phyloP scores from a whole-genome alignment of 2,888 invertebrate genomes.

The Xestia xanthographa region DNA sequence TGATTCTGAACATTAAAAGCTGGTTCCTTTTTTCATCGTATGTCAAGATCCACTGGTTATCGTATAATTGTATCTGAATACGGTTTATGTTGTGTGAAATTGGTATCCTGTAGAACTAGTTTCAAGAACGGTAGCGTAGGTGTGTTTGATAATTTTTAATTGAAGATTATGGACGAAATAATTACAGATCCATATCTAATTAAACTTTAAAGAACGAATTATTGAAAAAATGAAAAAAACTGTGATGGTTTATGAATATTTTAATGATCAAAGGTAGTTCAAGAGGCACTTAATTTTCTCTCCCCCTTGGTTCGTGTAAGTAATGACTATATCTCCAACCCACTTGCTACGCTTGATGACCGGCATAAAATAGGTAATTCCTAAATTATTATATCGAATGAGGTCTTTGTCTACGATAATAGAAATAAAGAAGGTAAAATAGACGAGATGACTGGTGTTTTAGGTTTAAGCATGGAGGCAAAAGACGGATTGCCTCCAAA shows the following conservation, averaged over 20 bases:
- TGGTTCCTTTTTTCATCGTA: not conserved
- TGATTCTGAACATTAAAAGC: not conserved
- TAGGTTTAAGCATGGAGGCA: too few species aligned
- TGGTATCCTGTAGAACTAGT: constrained; percentile 37
- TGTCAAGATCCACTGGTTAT: not conserved
- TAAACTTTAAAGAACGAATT: not conserved
- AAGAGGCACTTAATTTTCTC: constrained; percentile 5
- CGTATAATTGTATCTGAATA: constrained; percentile 10
- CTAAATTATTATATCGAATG: not conserved
- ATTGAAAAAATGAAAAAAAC: not conserved
- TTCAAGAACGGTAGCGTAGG: constrained; percentile 19
- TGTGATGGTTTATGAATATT: constrained; percentile 8
- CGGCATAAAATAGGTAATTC: not conserved
- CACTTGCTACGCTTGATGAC: not conserved
- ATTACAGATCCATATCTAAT: constrained; percentile 23
- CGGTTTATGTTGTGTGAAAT: constrained; percentile 52
- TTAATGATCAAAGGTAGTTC: not conserved
- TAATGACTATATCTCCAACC: constrained; percentile 14
- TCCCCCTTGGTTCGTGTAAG: not conserved
- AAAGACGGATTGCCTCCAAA: too few species aligned
- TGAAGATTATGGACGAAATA: constrained; percentile 1
- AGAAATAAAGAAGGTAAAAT: too few species aligned
- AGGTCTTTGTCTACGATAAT: not conserved
- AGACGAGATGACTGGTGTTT: too few species aligned
- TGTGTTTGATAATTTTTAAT: constrained; percentile 10